Percentiles rank a stretch among this genome's conserved stretches.
Evolutionary conservation across 2,888 invertebrate species (phyloP).

Genomic region (Nudaria mundana): DNA sequence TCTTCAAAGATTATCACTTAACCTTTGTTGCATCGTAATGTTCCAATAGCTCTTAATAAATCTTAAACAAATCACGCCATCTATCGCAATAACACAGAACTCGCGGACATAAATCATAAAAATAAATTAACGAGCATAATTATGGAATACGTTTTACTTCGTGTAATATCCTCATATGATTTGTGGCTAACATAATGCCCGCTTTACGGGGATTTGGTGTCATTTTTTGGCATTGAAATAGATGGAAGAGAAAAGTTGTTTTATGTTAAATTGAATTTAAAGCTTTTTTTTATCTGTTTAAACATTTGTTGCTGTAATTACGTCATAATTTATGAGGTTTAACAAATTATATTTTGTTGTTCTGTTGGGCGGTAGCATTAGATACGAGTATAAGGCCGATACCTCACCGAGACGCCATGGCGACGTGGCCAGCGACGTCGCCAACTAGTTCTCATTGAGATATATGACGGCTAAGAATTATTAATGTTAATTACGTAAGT

Average conservation of each 20-base stretch:
- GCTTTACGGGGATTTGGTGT: not conserved
- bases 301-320: not conserved
- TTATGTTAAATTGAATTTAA: conserved; percentile 34
- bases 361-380: too few species aligned
- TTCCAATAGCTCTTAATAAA: too few species aligned
- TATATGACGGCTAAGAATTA: too few species aligned
- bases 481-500: too few species aligned
- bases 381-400: too few species aligned
- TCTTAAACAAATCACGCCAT: too few species aligned
- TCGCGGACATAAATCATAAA: not conserved
- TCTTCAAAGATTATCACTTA: too few species aligned
- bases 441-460: too few species aligned
- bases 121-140: not conserved
- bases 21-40: too few species aligned
- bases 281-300: not conserved
- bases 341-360: not conserved
- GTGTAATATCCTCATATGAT: not conserved
- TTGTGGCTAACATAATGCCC: not conserved
- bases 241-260: not conserved
- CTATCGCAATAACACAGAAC: not conserved
- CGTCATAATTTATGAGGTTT: not conserved
- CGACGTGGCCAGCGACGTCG: too few species aligned
- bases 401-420: too few species aligned
- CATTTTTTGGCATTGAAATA: not conserved
- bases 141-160: not conserved